Conservation (phyloP, 2,797 vertebrate genomes). For the Neosalanx taihuensis region DNA sequence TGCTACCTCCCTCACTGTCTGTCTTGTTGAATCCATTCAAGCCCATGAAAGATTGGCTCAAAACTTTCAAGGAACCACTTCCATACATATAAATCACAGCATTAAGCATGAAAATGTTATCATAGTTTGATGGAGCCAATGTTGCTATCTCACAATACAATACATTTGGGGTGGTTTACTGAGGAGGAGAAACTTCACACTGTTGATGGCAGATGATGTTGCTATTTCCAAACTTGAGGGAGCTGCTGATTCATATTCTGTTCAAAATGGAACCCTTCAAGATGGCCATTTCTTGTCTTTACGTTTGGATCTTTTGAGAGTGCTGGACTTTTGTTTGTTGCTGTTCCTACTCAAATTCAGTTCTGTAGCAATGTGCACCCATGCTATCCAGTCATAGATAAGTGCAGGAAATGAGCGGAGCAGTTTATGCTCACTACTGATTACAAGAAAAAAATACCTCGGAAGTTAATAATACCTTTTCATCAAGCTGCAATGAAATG, state of each 20-base stretch:
- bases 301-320: not conserved
- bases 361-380: not conserved
- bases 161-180: not conserved
- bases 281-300: not conserved
- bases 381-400: not conserved
- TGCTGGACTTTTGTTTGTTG: not conserved
- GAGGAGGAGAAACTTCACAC: not conserved
- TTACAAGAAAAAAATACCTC: too few species aligned
- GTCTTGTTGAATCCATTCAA: conserved; percentile 60
- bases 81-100: conserved; percentile 49
- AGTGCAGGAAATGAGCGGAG: not conserved
- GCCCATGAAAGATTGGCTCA: conserved; percentile 61
- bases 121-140: conserved; percentile 22
- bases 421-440: not conserved
- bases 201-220: not conserved
- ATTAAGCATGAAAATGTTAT: conserved; percentile 53
- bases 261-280: not conserved
- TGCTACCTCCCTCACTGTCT: conserved; percentile 56
- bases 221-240: not conserved
- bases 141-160: conserved; percentile 22
- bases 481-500: conserved; percentile 29
- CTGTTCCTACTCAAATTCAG: not conserved
- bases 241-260: not conserved
- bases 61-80: conserved; percentile 58
- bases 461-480: not conserved